A percentile compares a stretch with the other conserved stretches of the same genome.
Evolutionary conservation across 2,113 vertebrate species (phyloP).

Genomic region (Cichladusa arquata): DNA sequence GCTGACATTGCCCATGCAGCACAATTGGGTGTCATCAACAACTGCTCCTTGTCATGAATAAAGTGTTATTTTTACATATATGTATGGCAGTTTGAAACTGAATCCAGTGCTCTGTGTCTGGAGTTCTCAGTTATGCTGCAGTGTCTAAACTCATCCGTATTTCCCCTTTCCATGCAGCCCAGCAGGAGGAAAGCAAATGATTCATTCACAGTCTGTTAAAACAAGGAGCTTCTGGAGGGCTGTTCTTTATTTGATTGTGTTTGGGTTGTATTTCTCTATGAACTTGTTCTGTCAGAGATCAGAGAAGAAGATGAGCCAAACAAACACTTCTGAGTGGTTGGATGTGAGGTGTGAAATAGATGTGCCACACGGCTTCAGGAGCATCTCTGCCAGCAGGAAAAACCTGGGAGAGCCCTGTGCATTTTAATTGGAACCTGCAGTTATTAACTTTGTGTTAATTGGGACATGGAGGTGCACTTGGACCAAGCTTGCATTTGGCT

Average conservation of each 20-base stretch:
- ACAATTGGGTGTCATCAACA: neutral
- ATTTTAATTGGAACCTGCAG: neutral
- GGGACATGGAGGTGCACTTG: accelerated
- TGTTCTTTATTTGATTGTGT: neutral
- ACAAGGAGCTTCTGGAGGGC: neutral
- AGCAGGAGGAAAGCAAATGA: accelerated
- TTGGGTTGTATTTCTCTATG: neutral
- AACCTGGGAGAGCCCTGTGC: neutral
- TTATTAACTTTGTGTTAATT: neutral
- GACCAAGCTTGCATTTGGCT: neutral
- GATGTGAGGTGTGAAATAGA: neutral
- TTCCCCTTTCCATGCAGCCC: neutral
- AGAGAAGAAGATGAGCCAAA: neutral
- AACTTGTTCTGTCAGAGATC: neutral
- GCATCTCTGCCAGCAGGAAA: neutral
- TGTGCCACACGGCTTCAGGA: neutral
- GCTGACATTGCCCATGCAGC: accelerated
- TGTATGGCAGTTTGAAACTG: neutral
- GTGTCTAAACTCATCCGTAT: neutral
- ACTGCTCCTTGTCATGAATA: neutral
- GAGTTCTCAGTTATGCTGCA: neutral
- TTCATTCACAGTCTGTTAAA: neutral
- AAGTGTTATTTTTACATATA: neutral
- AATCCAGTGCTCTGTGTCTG: neutral
- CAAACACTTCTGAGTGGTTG: neutral